These are phyloP conservation scores for Saimiri boliviensis DNA, from an alignment of 2,113 vertebrate genomes.

Conservation along the genomic window DNA sequence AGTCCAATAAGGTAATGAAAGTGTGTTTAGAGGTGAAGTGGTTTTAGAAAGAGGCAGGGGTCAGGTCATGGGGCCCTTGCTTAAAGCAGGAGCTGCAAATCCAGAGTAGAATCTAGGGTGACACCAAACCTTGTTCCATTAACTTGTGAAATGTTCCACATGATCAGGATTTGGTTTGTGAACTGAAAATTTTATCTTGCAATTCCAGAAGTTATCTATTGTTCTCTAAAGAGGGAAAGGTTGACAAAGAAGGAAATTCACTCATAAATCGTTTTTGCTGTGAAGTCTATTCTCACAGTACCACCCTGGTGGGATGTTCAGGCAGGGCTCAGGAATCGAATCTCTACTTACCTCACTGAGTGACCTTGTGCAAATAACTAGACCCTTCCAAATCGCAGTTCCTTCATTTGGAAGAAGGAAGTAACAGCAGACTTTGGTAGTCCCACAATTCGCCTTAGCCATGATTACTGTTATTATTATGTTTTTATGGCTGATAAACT, in stretches of 20 bases:
- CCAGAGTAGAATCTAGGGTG: not conserved
- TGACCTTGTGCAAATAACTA: not conserved
- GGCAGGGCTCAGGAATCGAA: not conserved
- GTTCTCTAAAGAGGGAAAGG: not conserved
- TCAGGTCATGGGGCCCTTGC: accelerated
- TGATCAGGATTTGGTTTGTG: not conserved
- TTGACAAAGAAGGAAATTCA: not conserved
- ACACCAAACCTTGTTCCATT: not conserved
- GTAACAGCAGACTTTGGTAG: not conserved
- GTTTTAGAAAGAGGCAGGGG: not conserved
- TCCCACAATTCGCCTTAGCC: not conserved
- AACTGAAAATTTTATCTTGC: not conserved
- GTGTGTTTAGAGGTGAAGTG: accelerated
- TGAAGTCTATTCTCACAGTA: not conserved
- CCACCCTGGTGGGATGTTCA: accelerated
- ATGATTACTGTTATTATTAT: not conserved
- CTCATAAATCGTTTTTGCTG: not conserved
- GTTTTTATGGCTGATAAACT: not conserved
- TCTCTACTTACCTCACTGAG: not conserved
- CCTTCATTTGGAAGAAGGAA: not conserved
- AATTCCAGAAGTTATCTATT: not conserved
- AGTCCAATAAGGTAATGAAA: not conserved
- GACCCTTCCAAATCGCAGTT: not conserved
- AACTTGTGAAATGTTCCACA: not conserved
- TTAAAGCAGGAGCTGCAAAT: not conserved